These are phyloP conservation scores for Ferdinandea cuprea DNA, from an alignment of 2,888 invertebrate species.

Conservation along the genomic window DNA sequence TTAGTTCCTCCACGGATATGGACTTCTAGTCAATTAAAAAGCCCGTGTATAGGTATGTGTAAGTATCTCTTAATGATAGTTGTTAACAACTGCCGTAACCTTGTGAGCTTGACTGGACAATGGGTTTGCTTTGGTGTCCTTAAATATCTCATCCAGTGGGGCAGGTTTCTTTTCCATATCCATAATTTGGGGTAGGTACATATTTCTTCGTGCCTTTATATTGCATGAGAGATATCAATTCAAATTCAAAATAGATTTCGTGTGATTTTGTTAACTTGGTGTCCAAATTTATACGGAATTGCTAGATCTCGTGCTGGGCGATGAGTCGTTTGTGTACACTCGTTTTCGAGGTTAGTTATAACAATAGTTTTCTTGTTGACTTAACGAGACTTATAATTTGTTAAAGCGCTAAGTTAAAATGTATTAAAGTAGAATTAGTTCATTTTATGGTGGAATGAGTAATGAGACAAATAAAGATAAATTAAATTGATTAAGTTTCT, in stretches of 20 bases:
- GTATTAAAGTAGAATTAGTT: conserved; percentile 7
- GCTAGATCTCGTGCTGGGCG: conserved; percentile 24
- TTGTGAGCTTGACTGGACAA: conserved; percentile 54
- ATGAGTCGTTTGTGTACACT: conserved; percentile 16
- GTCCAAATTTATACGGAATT: conserved; percentile 24
- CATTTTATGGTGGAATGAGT: background rate
- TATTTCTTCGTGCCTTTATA: conserved; percentile 29
- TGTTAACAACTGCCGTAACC: conserved; percentile 47
- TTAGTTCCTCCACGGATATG: background rate
- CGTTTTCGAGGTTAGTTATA: conserved; percentile 9
- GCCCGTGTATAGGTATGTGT: background rate
- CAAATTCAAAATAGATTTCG: conserved; percentile 50
- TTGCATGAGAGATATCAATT: conserved; percentile 54
- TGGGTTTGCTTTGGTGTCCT: conserved; percentile 35
- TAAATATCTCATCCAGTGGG: conserved; percentile 53
- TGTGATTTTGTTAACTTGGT: conserved; percentile 32
- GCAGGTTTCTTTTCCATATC: conserved; percentile 39
- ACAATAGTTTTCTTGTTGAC: conserved; percentile 25
- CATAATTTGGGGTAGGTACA: background rate
- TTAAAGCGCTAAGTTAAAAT: conserved; percentile 11
- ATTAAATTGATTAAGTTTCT: background rate
- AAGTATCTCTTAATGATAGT: conserved; percentile 32
- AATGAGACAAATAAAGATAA: background rate
- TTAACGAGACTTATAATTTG: conserved; percentile 35
- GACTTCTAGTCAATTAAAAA: conserved; percentile 24